Evolutionary conservation across 2,888 invertebrate species (phyloP).

Genomic region (Hylaea fasciaria): DNA sequence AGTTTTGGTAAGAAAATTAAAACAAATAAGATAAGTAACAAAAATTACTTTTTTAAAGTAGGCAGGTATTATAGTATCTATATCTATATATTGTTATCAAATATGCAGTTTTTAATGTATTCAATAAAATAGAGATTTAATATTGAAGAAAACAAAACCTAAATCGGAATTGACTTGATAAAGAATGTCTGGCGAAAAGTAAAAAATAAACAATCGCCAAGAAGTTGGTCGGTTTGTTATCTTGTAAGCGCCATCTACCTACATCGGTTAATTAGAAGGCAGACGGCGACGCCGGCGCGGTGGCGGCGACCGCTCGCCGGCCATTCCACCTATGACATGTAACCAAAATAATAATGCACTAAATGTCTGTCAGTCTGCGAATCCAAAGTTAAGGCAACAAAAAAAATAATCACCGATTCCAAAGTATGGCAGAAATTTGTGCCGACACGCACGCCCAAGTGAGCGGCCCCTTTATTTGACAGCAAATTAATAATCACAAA

Average conservation of each 20-base stretch:
- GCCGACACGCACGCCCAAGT: conserved; percentile 84
- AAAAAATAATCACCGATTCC: conserved; percentile 83
- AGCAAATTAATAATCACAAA: conserved; percentile 82
- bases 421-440: conserved; percentile 84
- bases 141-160: not conserved
- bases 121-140: not conserved
- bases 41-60: too few relatives aligned
- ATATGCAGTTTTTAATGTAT: not conserved
- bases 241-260: conserved; percentile 57
- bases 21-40: too few relatives aligned
- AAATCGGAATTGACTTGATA: conserved; percentile 1
- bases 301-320: conserved; percentile 30
- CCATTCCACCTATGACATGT: conserved; percentile 62
- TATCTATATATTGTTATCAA: too few relatives aligned
- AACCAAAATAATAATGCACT: conserved; percentile 68
- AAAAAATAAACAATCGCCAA: conserved; percentile 21
- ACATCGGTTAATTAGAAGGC: conserved; percentile 63
- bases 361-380: conserved; percentile 78
- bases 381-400: conserved; percentile 77
- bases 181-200: conserved; percentile 6
- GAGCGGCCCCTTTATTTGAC: conserved; percentile 85
- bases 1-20: too few relatives aligned
- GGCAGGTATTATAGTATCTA: too few relatives aligned
- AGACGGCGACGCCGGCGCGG: conserved; percentile 40
- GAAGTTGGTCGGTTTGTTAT: conserved; percentile 29